Evolutionary conservation across 2,888 invertebrate genomes (phyloP), one percentile per base, ranked within the genome.

Genomic region (Hymenopus coronatus): DNA sequence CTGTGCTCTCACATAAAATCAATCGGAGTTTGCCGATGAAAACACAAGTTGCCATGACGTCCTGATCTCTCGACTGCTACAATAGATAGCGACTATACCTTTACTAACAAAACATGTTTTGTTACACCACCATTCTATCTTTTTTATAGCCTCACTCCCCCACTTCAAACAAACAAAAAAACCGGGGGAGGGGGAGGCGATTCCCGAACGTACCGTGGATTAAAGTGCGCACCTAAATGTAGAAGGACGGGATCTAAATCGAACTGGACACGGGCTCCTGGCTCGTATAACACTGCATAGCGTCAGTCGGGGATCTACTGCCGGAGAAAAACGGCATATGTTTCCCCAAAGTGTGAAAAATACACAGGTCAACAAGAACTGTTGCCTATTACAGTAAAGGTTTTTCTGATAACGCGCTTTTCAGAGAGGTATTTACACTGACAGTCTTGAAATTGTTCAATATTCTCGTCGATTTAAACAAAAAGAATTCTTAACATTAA

Each of bases 51-150:
- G 84, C 28, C 25, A 28, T 28, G 33, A 33, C 25, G 30, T 28
- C 81, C 86, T 81, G 30, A 70, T 81, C 70, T 70, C 70, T 70
- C 54, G 54, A 70, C 54, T 70, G 54, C 54, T 82, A 87, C 87
- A 87, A 87, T 82, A 28, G 82, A 40, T 33, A 87, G 82, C 30
- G 87, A 82, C 87, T 87, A 87, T 87, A 87, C 87, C 81, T 87
- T 87, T 87, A 33, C 87, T 87, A 87, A 87, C 87, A 87, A 87
- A 87, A 87, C 87, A 82, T 82, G 87, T 82, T 87, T 87, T 87
- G 87, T 87, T 87, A 87, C 87, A 54, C 33, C 33, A n/a, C 82
- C 87, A 87, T 87, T 87, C 82, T 82, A 87, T 87, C 87, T 87
- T 87, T 87, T 87, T 87, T 87, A 87, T 82, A 54, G 87, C 87